These are phyloP conservation scores for Dinocampus coccinellae DNA, from an alignment of 2,888 invertebrate species.

Conservation along the genomic window DNA sequence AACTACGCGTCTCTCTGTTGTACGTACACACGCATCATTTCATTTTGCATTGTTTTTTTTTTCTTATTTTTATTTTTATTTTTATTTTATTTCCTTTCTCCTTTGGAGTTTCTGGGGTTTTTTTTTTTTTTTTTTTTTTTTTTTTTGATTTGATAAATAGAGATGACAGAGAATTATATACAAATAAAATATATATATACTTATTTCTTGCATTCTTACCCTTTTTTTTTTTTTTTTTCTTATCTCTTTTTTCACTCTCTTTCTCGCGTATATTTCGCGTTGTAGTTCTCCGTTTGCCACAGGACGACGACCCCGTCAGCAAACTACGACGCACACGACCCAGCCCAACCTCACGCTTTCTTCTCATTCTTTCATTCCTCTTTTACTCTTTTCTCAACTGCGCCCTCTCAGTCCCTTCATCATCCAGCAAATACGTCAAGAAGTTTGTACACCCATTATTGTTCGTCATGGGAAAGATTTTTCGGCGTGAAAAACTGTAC, in stretches of 20 bases:
- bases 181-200: constrained; percentile 34
- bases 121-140: no score
- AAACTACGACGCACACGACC: constrained; percentile 32
- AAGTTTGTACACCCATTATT: constrained; percentile 45
- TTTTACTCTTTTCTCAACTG: constrained; percentile 19
- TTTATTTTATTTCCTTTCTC: no score
- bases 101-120: neutral
- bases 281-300: constrained; percentile 36
- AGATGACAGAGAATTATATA: constrained; percentile 16
- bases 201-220: constrained; percentile 26
- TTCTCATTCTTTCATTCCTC: neutral
- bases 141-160: constrained; percentile 14
- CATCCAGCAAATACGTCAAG: constrained; percentile 30
- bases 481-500: constrained; percentile 48
- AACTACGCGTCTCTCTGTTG: neutral
- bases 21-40: neutral
- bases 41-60: neutral
- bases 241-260: neutral
- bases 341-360: constrained; percentile 39
- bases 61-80: neutral
- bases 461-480: constrained; percentile 58
- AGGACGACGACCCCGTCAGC: constrained; percentile 45
- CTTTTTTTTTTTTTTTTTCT: constrained; percentile 22
- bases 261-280: constrained; percentile 17
- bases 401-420: constrained; percentile 21